Evolutionary conservation across 2,888 invertebrate species (phyloP).

Genomic region (Ectemnius continuus): DNA sequence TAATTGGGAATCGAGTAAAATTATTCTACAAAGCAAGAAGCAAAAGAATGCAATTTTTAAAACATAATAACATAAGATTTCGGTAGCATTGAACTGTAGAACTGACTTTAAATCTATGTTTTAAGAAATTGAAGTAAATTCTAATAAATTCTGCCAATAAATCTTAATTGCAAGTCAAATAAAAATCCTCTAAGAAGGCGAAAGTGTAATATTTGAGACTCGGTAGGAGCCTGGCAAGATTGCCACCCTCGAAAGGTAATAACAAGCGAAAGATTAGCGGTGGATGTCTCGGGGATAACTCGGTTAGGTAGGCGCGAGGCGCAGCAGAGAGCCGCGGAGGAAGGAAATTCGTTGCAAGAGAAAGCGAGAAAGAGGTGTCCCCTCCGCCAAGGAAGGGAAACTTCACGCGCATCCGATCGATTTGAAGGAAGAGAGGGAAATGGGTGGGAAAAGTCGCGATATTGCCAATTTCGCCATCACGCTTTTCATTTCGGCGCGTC

Average conservation of each 20-base stretch:
- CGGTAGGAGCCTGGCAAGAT: no score
- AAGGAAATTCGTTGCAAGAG: conserved; percentile 30
- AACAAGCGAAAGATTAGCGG: conserved; percentile 28
- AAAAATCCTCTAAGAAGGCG: neutral
- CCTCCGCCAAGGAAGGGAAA: no score
- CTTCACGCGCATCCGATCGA: conserved; percentile 33
- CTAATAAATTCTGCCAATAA: conserved; percentile 6
- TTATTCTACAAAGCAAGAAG: no score
- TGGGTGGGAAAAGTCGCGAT: conserved; percentile 61
- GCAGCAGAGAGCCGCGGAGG: neutral
- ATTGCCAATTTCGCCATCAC: conserved; percentile 74
- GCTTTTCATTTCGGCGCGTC: conserved; percentile 67
- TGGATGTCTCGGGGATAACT: conserved; percentile 26
- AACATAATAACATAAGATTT: no score
- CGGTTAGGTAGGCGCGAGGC: conserved; percentile 19
- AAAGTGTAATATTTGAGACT: no score
- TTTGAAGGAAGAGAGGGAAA: conserved; percentile 38
- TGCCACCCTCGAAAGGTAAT: no score
- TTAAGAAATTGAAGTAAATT: no score
- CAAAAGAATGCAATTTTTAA: no score
- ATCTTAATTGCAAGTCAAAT: neutral
- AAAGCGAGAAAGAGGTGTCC: neutral
- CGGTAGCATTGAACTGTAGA: no score
- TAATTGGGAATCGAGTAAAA: neutral
- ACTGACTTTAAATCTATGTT: no score